Base-by-base conservation (phyloP, 2,797 vertebrate species). In the Sebastes umbrosus region DNA sequence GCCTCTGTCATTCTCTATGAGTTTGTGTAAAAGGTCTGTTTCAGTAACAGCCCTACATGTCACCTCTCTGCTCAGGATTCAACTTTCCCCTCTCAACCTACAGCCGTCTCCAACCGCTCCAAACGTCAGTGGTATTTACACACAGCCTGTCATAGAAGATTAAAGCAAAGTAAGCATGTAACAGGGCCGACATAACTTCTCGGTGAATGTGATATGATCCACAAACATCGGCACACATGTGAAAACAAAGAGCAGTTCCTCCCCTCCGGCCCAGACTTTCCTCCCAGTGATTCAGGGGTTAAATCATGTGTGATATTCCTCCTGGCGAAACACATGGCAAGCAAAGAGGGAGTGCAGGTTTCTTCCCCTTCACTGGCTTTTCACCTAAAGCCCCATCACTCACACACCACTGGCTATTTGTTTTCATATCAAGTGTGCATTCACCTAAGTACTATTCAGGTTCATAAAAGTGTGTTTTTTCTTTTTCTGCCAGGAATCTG, bases 301-400 rank as follows among this genome's bases (percentile, higher is more conserved):
- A 88, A 88, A 81, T 82, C 80, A 76, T 70, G 79, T 87, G 80
- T 82, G 80, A 66, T 82, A 9, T 73, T 22, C 80, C 89, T 80
- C 11, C 69, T 31, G 86, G 87, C 83, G 27, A 84, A 90, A 88
- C 88, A 92, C 63, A 88, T 86, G 88, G 76, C 58, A 12, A 12
- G 57, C 69, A 73, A 60, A 74, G 32, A 71, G 8, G 2, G 43
- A 24, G 2, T 39, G 5, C 69, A 57, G 62, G 68, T 63, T 83
- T 66, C 54, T 69, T 54, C 59, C 63, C 63, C 62, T 32, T 52
- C 58, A 16, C n/a, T 57, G 34, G 24, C 43, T 39, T 67, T 80
- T 70, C 14, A 84, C 80, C 73, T 80, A 75, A 46, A 75, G 55
- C 34, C 32, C 62, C 55, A 36, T 84, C 74, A 65, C 27, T 71